phyloP scores from a whole-genome alignment of 2,797 vertebrate species.

The Chaetophractus vellerosus region DNA sequence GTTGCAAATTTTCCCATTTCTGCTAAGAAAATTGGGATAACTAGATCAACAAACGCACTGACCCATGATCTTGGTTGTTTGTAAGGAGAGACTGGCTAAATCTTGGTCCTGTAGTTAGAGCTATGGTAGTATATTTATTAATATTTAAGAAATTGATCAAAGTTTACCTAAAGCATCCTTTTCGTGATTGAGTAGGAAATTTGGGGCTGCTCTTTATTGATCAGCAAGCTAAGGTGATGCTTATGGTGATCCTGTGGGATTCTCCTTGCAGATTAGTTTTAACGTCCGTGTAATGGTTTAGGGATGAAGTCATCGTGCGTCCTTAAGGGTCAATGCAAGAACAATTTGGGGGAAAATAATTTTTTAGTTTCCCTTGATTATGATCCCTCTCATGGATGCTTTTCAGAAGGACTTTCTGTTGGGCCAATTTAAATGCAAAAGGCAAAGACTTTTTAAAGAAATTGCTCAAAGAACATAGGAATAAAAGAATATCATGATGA shows the following conservation, averaged over 20 bases:
- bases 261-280: conserved; percentile 2
- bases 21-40: not conserved
- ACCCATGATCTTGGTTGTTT: not conserved
- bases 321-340: not conserved
- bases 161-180: not conserved
- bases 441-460: conserved; percentile 20
- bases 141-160: conserved; percentile 37
- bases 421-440: conserved; percentile 11
- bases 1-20: conserved; percentile 6
- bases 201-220: not conserved
- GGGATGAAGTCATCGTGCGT: not conserved
- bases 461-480: not conserved
- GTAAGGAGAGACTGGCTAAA: not conserved
- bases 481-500: conserved; percentile 12
- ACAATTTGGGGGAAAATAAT: not conserved
- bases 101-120: not conserved
- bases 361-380: conserved; percentile 4
- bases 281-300: not conserved
- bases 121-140: not conserved
- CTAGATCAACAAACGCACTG: not conserved
- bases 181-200: conserved; percentile 22
- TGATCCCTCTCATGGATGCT: not conserved
- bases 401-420: not conserved
- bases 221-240: conserved; percentile 1
- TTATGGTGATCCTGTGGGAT: not conserved